These are phyloP conservation scores for Drosophila hydei DNA, from an alignment of 1,140 invertebrate genomes.

Conservation along the genomic window DNA sequence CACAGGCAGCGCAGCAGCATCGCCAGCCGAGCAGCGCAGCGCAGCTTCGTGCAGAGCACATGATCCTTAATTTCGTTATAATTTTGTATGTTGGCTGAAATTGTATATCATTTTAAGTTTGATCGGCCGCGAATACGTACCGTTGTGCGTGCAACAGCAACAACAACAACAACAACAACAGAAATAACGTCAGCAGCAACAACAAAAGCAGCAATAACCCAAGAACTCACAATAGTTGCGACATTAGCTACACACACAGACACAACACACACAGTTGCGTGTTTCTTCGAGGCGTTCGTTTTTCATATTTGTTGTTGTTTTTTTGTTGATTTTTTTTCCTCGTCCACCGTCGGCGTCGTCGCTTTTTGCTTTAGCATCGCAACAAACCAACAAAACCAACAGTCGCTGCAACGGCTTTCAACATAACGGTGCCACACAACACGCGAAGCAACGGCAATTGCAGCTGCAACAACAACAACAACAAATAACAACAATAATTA, in stretches of 20 bases:
- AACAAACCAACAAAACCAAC: constrained; percentile 27
- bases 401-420: constrained; percentile 31
- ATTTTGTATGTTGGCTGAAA: constrained; percentile 83
- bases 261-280: not conserved
- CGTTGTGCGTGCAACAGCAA: constrained; percentile 63
- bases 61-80: constrained; percentile 84
- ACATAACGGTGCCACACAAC: constrained; percentile 20
- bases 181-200: not conserved
- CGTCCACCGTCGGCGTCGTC: constrained; percentile 14
- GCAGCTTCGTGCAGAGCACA: constrained; percentile 65
- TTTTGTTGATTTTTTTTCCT: constrained; percentile 8
- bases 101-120: constrained; percentile 84
- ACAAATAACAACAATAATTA: constrained; percentile 29
- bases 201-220: constrained; percentile 15
- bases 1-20: constrained; percentile 28
- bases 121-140: constrained; percentile 84
- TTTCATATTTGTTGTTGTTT: not conserved
- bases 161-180: constrained; percentile 38
- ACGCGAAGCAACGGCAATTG: constrained; percentile 4
- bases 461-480: constrained; percentile 19
- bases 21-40: constrained; percentile 28
- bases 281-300: constrained; percentile 1
- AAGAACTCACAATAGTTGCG: constrained; percentile 12
- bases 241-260: not conserved
- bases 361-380: constrained; percentile 9